Evolutionary conservation across 2,797 vertebrate species (phyloP).

Genomic region (Enteromius thamalakanensis): DNA sequence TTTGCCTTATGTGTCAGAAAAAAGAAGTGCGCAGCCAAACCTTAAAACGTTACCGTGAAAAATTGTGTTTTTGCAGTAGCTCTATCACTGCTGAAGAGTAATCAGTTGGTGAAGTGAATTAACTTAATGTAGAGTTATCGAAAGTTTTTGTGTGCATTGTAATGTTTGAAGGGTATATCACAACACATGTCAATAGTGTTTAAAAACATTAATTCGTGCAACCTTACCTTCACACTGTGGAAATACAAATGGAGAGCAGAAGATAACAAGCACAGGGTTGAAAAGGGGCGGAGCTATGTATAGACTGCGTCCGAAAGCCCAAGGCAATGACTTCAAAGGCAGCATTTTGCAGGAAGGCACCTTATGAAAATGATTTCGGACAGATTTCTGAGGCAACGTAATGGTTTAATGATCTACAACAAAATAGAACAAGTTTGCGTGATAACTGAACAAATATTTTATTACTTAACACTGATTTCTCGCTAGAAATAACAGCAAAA

Average conservation of each 20-base stretch:
- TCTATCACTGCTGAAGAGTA: background rate
- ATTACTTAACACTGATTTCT: no score
- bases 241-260: background rate
- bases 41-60: background rate
- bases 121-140: background rate
- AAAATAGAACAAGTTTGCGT: no score
- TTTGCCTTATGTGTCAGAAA: background rate
- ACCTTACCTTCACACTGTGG: background rate
- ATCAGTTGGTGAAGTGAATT: background rate
- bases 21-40: background rate
- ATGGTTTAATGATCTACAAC: no score
- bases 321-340: no score
- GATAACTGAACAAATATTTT: no score
- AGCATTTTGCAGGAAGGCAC: no score
- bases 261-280: background rate
- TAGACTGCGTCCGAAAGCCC: background rate
- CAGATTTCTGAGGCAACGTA: no score
- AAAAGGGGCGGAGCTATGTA: background rate
- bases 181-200: background rate
- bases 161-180: background rate
- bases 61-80: background rate
- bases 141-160: background rate
- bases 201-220: background rate
- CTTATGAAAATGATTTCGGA: no score
- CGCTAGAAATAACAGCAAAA: no score